phyloP scores from a whole-genome alignment of 2,113 vertebrate species.

The Phyllostomus hastatus region DNA sequence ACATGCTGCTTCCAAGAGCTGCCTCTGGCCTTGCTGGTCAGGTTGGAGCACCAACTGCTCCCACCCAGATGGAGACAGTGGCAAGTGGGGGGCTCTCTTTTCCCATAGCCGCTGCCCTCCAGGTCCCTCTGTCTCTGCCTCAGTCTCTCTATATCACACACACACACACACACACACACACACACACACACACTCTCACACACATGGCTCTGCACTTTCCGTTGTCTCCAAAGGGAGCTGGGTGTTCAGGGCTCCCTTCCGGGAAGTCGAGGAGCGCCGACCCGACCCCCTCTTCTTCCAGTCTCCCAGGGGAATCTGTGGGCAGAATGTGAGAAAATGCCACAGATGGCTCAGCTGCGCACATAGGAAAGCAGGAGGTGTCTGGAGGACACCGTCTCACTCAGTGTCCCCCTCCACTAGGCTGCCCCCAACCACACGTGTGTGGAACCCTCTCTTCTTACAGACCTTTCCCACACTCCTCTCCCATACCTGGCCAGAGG shows the following conservation, averaged over 20 bases:
- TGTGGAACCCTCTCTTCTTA: neutral
- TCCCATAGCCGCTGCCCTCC: neutral
- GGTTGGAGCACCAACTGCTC: slow-evolving; percentile 27
- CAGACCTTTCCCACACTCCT: neutral
- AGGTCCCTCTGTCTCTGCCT: neutral
- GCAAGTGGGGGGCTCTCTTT: neutral
- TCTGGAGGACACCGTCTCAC: slow-evolving; percentile 38
- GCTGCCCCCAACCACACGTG: neutral
- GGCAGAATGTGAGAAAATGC: slow-evolving; percentile 65
- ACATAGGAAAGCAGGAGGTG: slow-evolving; percentile 27
- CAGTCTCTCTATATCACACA: neutral
- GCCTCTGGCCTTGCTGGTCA: neutral
- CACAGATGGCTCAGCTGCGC: neutral
- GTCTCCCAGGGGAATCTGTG: slow-evolving; percentile 55
- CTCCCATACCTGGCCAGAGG: neutral
- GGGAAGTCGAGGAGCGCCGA: neutral
- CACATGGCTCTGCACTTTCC: fast-evolving
- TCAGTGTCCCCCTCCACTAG: neutral
- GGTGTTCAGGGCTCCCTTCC: neutral
- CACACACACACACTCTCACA: neutral
- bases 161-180: neutral
- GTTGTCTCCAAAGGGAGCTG: neutral
- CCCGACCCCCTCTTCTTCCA: neutral
- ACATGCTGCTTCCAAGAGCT: neutral
- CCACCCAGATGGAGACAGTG: neutral